Evolutionary conservation across 2,797 vertebrate species (phyloP), one percentile per base, ranked within the genome.

Genomic region (Holocentrus rufus): DNA sequence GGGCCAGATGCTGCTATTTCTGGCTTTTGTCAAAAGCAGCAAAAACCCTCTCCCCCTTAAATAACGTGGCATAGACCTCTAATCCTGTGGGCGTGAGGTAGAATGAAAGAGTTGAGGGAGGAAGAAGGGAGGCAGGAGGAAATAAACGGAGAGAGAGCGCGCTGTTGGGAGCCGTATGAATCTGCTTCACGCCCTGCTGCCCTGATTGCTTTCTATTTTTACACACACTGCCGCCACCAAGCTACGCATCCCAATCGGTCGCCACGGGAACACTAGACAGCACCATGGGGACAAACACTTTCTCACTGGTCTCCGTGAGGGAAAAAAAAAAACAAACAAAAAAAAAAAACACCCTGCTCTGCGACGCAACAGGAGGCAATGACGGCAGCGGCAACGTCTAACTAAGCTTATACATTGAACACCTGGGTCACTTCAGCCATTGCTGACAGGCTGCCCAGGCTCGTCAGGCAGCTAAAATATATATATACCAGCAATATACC

Each of bases 131-230:
- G 79, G 90, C 80, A 80, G 87, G 65, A 89, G 87, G 25, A 92
- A 81, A 90, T 87, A 90, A 90, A 91, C 79, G 82, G 87, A 92
- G 87, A 87, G 84, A 89, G 89, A 90, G 77, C 82, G 77, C 82
- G 90, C 94, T 90, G 88, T 85, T 93, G 91, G 91, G 88, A 94
- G 91, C 86, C 88, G 53, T 92, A 86, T 89, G 85, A 95, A 93
- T 93, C 80, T 87, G 82, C 93, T 95, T 95, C 88, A 92, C 90
- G 86, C 92, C 92, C 87, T 88, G 88, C 88, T 92, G 92, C 88
- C 91, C 92, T 86, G 88, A 96, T 89, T 94, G 90, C 88, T 95
- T 95, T 94, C 94, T 95, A 94, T 95, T 97, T 96, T 94, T 95
- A 95, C 80, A 91, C 85, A 91, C 85, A 52, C 86, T 77, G 88